Evolutionary conservation across 2,888 invertebrate genomes (phyloP), one percentile per base, ranked within the genome.

Genomic region (Caenorhabditis japonica): DNA sequence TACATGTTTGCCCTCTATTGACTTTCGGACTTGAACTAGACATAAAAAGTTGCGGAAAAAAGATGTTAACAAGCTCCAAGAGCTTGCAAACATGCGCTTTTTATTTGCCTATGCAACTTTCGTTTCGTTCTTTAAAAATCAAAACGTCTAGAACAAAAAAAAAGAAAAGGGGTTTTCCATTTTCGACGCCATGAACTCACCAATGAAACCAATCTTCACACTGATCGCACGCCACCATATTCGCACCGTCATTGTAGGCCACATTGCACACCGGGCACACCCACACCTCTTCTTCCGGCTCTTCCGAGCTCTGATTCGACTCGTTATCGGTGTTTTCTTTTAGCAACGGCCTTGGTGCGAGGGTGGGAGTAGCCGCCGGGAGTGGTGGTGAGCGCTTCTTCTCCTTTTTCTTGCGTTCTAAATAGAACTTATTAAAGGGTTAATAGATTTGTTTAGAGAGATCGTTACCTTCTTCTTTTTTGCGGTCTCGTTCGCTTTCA

Each of bases 151-250:
- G n/a, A n/a, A n/a, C n/a, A n/a, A n/a, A n/a, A n/a, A n/a, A n/a
- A n/a, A n/a, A n/a, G n/a, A n/a, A n/a, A n/a, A n/a, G n/a, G n/a
- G n/a, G n/a, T n/a, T n/a, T n/a, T n/a, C n/a, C n/a, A n/a, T n/a
- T n/a, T n/a, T n/a, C n/a, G n/a, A n/a, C n/a, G n/a, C n/a, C n/a
- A n/a, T n/a, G n/a, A n/a, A 75, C 77, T 53, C 43, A 84, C 86
- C 85, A 87, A 62, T 86, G 86, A 64, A 81, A 87, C 86, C 86
- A 86, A 15, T 80, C 68, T 53, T 86, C 80, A 64, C 86, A 86
- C 10, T 39, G 46, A 51, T 86, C 86, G 56, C 86, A 86, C 2
- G 77, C 81, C 12, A 86, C 81, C 86, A 87, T 87, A 46, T 83
- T 83, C 0, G 81, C 81, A 4, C 82, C 85, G 21, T 80, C 83